Evolutionary conservation across 2,888 invertebrate genomes (phyloP), one percentile per base, ranked within the genome.

Genomic region (Drosophila aldrichi): DNA sequence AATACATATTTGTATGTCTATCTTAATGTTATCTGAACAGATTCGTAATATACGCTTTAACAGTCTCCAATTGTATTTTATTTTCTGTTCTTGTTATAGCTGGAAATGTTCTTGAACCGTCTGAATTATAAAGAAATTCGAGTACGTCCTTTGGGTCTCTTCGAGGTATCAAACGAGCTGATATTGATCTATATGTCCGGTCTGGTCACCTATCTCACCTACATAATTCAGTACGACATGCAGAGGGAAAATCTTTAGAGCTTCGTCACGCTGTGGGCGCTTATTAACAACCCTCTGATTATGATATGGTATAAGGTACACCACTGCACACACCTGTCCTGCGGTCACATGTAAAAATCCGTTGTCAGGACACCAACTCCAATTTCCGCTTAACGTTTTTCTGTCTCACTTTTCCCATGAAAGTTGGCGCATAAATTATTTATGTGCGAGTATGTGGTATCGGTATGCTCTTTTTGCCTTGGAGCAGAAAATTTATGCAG

Each of bases 401-500:
- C 76, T 77, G 62, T 55, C 48, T 56, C 74, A 78, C 66, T 75
- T 83, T 86, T 86, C 85, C 89, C 85, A 86, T 80, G 88, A 74
- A 83, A 80, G 72, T 82, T 77, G 82, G 60, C 77, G 83, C 84
- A 86, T 85, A 88, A 85, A 85, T 85, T 88, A 85, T 67, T 62
- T 44, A 49, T 38, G 40, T 6, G 25, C 62, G 12, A 57, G 52
- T 40, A 40, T 55, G 29, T 29, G 55, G 34, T 36, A 38, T 55
- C 29, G 46, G 3, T 38, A 66, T 66, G 66, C 40, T 41, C 59
- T 64, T 74, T 65, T 67, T 70, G 77, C 79, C 77, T 44, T 73
- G 73, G 74, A 87, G 88, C 87, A 85, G 79, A 89, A 87, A 87
- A 87, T 87, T 89, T 87, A 87, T 87, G 88, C 87, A 78, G 60